Evolutionary conservation across 2,888 invertebrate genomes (phyloP).

Genomic region (Deilephila elpenor): DNA sequence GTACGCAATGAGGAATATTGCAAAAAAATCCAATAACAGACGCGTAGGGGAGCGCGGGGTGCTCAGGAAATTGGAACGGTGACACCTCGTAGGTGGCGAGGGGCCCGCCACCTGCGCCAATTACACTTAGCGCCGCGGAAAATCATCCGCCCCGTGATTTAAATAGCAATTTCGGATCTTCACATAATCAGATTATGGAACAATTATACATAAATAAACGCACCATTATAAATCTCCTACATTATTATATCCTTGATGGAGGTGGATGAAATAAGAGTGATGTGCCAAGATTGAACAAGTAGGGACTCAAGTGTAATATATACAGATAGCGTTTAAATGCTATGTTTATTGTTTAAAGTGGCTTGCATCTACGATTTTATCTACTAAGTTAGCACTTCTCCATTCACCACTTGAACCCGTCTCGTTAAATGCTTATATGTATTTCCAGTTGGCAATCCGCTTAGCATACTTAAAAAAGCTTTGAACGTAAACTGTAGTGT

Average conservation of each 20-base stretch:
- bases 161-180: slow-evolving; percentile 33
- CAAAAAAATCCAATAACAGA: slow-evolving; percentile 74
- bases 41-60: slow-evolving; percentile 47
- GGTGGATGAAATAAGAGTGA: too few species aligned
- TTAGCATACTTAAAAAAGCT: too few species aligned
- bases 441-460: too few species aligned
- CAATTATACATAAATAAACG: not conserved
- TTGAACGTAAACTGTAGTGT: too few species aligned
- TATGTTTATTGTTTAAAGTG: too few species aligned
- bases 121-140: slow-evolving; percentile 55
- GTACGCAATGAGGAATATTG: slow-evolving; percentile 72
- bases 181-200: slow-evolving; percentile 25
- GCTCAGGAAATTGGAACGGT: slow-evolving; percentile 73
- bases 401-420: too few species aligned
- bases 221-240: not conserved
- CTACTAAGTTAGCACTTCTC: too few species aligned
- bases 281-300: too few species aligned
- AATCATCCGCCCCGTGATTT: slow-evolving; percentile 47
- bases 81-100: slow-evolving; percentile 61
- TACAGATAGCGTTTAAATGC: too few species aligned
- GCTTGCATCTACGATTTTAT: too few species aligned
- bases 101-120: slow-evolving; percentile 60
- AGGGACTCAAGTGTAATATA: too few species aligned
- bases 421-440: too few species aligned
- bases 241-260: not conserved